These are phyloP conservation scores for Drosophila glabriapex DNA, from an alignment of 2,888 invertebrate genomes.

Conservation along the genomic window DNA sequence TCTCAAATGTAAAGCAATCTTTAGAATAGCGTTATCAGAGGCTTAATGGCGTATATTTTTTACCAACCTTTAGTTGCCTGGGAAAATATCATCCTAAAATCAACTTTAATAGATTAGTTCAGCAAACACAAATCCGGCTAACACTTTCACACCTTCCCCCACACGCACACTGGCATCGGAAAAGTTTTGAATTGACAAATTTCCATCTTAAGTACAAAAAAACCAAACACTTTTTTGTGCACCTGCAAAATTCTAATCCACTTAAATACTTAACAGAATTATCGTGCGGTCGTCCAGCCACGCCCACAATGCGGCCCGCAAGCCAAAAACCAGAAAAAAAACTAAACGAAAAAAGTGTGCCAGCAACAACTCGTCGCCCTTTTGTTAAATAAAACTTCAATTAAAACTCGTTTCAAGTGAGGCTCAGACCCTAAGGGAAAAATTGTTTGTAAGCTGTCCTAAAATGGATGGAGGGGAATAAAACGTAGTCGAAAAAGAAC, in stretches of 20 bases:
- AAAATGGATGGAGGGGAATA: conserved; percentile 55
- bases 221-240: conserved; percentile 36
- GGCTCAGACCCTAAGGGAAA: conserved; percentile 39
- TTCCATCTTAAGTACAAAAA: conserved; percentile 46
- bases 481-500: conserved; percentile 32
- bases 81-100: not conserved
- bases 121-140: conserved; percentile 18
- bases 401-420: conserved; percentile 71
- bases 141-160: conserved; percentile 13
- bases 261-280: conserved; percentile 79
- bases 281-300: conserved; percentile 62
- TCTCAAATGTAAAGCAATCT: not conserved
- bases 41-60: not conserved
- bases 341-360: not conserved
- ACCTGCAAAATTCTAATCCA: conserved; percentile 75
- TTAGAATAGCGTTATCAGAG: not conserved
- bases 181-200: conserved; percentile 78
- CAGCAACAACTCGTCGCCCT: conserved; percentile 35
- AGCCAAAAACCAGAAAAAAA: conserved; percentile 13
- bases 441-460: conserved; percentile 55
- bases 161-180: conserved; percentile 15
- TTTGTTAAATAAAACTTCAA: conserved; percentile 78
- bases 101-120: conserved; percentile 29
- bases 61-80: not conserved
- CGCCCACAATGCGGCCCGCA: conserved; percentile 33